Conservation (phyloP, 1,140 invertebrate species). For the Eupristina koningsbergeri region DNA sequence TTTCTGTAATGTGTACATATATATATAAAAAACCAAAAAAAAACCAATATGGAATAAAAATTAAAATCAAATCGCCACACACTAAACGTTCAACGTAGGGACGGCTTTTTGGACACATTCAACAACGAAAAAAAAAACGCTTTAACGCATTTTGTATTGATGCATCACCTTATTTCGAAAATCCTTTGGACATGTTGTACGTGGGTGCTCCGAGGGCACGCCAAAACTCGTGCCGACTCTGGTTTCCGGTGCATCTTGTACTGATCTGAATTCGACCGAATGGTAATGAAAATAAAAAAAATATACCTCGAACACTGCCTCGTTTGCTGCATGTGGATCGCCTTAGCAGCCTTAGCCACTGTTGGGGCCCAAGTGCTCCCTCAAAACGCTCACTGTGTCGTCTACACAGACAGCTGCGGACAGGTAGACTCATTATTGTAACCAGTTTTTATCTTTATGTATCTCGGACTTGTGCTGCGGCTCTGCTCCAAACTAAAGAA, state of each 20-base stretch:
- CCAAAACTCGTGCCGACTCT: slow-evolving; percentile 65
- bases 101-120: slow-evolving; percentile 48
- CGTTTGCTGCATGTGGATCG: slow-evolving; percentile 75
- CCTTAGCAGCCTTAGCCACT: slow-evolving; percentile 75
- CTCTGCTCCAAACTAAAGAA: too few species aligned
- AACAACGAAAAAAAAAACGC: slow-evolving; percentile 53
- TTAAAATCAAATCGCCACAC: slow-evolving; percentile 48
- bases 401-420: slow-evolving; percentile 95
- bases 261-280: slow-evolving; percentile 70
- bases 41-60: too few species aligned
- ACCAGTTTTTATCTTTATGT: slow-evolving; percentile 74
- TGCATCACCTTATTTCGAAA: slow-evolving; percentile 60
- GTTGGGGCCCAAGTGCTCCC: slow-evolving; percentile 78
- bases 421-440: slow-evolving; percentile 85
- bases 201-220: slow-evolving; percentile 71
- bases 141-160: slow-evolving; percentile 62
- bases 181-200: slow-evolving; percentile 71
- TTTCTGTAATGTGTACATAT: too few species aligned
- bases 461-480: slow-evolving; percentile 68
- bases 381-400: slow-evolving; percentile 91
- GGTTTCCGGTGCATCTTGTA: slow-evolving; percentile 70
- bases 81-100: slow-evolving; percentile 46
- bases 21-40: too few species aligned
- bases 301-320: slow-evolving; percentile 74
- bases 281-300: slow-evolving; percentile 67